Evolutionary conservation across 1,140 invertebrate species (phyloP), one percentile per base, ranked within the genome.

Genomic region (Maniola jurtina): DNA sequence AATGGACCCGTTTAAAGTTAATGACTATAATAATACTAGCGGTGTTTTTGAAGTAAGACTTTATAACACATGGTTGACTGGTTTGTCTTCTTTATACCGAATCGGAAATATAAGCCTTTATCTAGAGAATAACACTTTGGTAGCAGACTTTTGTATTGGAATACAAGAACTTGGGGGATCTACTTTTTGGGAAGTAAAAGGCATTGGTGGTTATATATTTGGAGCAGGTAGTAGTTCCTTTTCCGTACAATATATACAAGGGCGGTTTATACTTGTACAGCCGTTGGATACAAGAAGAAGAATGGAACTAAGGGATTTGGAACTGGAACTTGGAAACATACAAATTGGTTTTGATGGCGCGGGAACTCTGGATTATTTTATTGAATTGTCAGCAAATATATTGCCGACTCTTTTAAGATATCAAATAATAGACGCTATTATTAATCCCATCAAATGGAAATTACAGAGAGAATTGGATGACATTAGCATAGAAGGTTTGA

Each of bases 281-380:
- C 92, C 95, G 0, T 83, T 96, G 60, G 95, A 97, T 77, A 95
- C 94, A 0, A 91, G 95, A 55, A 93, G 96, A 66, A 93, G 91
- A 11, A 94, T 95, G 1, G 88, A 91, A 66, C 92, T 97, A 7
- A 93, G 94, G 75, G 93, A 95, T 63, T 88, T 97, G 9, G 93
- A 96, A 70, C 86, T 97, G 8, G 95, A 96, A 84, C 81, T 97
- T 73, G 96, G 96, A 14, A 97, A 97, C 80, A 96, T 97, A 70
- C 95, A 96, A 85, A 89, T 96, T 40, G 82, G 94, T 45, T 93
- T 93, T 76, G 92, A 96, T 69, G 96, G 96, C 8, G 94, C 95
- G 0, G 96, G 96, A 45, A 96, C 95, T 0, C 50, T 96, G n/a
- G 96, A 97, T 85, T 97, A 97, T 80, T 71, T 95, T 5, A 90